These are phyloP conservation scores for Drosophila colorata DNA, from an alignment of 2,888 invertebrate species.

Conservation along the genomic window DNA sequence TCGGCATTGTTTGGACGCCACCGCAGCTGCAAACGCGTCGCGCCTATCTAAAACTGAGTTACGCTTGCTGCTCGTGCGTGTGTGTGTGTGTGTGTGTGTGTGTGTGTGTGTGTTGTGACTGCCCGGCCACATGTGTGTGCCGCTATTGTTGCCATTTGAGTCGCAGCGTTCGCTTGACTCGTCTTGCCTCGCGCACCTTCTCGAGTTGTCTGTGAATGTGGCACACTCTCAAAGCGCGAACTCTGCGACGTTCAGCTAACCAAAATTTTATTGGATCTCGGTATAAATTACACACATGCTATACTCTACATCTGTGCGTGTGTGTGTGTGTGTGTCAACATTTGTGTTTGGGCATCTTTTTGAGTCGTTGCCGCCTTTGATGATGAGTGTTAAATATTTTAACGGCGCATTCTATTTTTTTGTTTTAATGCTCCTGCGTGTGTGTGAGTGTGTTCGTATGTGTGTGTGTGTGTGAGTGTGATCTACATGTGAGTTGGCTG, in stretches of 20 bases:
- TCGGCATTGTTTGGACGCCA: constrained; percentile 24
- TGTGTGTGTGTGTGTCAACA: constrained; percentile 29
- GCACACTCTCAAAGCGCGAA: constrained; percentile 26
- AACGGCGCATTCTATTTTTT: constrained; percentile 28
- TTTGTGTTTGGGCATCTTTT: constrained; percentile 29
- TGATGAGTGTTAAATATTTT: constrained; percentile 43
- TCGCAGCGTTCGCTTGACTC: constrained; percentile 13
- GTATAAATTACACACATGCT: constrained; percentile 53
- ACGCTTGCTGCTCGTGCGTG: constrained; percentile 7
- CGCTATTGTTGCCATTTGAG: constrained; percentile 50
- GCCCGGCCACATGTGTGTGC: not conserved
- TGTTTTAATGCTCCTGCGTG: constrained; percentile 9
- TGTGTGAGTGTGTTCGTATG: constrained; percentile 1
- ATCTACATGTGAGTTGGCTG: constrained; percentile 42
- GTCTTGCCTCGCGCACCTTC: constrained; percentile 7
- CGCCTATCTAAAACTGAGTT: constrained; percentile 44
- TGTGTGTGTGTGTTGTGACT: constrained; percentile 12
- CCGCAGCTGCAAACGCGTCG: constrained; percentile 40
- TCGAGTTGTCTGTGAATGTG: constrained; percentile 5
- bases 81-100: constrained; percentile 26
- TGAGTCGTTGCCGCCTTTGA: constrained; percentile 49
- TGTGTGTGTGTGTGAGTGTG: constrained; percentile 30
- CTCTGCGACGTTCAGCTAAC: constrained; percentile 35
- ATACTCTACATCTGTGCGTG: constrained; percentile 1
- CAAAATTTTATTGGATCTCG: constrained; percentile 58